Base-by-base conservation (phyloP, 1,140 invertebrate species). In the Theocolax elegans region DNA sequence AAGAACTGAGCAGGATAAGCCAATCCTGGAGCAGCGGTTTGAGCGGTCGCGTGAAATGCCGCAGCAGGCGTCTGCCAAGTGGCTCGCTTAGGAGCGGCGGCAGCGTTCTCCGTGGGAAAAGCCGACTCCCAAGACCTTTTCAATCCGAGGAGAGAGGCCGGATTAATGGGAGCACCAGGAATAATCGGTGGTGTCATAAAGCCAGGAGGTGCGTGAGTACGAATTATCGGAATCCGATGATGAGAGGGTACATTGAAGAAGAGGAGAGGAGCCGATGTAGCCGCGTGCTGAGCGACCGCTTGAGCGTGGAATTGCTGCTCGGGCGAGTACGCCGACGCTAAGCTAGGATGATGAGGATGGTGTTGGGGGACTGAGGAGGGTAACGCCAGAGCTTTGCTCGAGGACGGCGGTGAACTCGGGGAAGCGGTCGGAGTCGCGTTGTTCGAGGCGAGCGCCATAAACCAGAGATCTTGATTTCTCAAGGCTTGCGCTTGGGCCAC, bases 271-370 rank as follows among this genome's bases (percentile, higher is more conserved):
- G 75, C 73, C 83, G 82, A 71, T 65, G 77, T 75, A 67, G 80
- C 73, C 46, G 87, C 77, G 72, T 88, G 77, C 1, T 69, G 56
- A 3, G 58, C 67, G 0, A 70, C 60, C 7, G 63, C 63, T 15
- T 71, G 63, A 10, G 54, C 54, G 25, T 71, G 85, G 84, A 3
- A 81, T 72, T 21, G 83, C 67, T 75, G 83, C 75, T 6, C 81
- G 77, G 71, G 87, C 85, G 81, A 75, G 87, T 83, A n/a, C 71
- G 89, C 89, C 80, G 77, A 68, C 85, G 85, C 79, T 76, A 87
- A 82, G 12, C 88, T 15, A 0, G 48, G 58, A 8, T 66, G 64
- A 7, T 38, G 40, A 19, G 42, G 53, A 67, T 79, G 80, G 74
- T 79, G 77, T 56, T 73, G 76, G 29, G 74, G 38, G 44, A 42